Percentiles rank a stretch among this genome's conserved stretches.
Evolutionary conservation across 2,888 invertebrate species (phyloP).

Genomic region (Ischnus inquisitorius): DNA sequence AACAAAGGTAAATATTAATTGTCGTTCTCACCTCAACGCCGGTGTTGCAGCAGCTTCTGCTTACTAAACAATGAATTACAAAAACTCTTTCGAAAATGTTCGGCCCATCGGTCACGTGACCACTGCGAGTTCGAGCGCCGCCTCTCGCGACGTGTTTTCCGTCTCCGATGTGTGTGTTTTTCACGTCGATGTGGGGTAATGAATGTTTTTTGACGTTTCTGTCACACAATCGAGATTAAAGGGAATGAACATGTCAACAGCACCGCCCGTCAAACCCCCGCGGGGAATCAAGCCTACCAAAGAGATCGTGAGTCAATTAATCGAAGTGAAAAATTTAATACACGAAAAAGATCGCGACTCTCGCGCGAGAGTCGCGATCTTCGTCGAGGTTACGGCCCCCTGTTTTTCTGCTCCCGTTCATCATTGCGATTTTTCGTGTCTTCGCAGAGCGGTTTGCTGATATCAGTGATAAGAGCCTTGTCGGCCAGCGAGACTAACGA

Average conservation of each 20-base stretch:
- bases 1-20: not conserved
- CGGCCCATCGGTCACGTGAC: slow-evolving; percentile 24
- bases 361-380: slow-evolving; percentile 7
- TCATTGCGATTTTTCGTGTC: slow-evolving; percentile 14
- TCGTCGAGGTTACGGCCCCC: slow-evolving; percentile 58
- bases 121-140: not conserved
- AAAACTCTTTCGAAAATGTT: not conserved
- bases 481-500: slow-evolving; percentile 98
- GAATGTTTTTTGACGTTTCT: slow-evolving; percentile 51
- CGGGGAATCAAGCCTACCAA: slow-evolving; percentile 94
- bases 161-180: not conserved
- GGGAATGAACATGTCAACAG: slow-evolving; percentile 87
- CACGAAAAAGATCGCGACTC: not conserved
- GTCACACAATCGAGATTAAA: slow-evolving; percentile 43
- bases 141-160: slow-evolving; percentile 35
- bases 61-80: not conserved
- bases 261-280: slow-evolving; percentile 94
- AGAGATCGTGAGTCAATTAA: slow-evolving; percentile 90
- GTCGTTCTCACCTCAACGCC: not conserved
- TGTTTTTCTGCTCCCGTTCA: slow-evolving; percentile 12
- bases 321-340: not conserved
- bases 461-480: slow-evolving; percentile 97
- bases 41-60: not conserved
- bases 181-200: slow-evolving; percentile 12
- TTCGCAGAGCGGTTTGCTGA: slow-evolving; percentile 92